phyloP scores from a whole-genome alignment of 2,888 invertebrate species.

The Pseudococcus jackbeardsleyi region DNA sequence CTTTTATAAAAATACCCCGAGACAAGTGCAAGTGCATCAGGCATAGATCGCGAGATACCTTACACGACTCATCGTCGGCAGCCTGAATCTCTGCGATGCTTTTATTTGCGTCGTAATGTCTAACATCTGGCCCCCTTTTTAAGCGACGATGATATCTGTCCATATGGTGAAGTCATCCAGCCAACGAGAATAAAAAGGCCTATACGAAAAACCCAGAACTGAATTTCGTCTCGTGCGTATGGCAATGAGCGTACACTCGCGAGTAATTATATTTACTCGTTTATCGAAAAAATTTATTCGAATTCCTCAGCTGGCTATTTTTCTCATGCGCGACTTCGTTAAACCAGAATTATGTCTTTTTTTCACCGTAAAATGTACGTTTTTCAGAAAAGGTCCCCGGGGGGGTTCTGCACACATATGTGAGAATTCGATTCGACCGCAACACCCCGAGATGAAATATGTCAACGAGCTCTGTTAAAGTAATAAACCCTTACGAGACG shows the following conservation, averaged over 20 bases:
- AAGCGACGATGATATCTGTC: not conserved
- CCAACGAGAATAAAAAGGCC: not conserved
- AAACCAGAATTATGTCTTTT: not conserved
- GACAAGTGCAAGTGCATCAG: not conserved
- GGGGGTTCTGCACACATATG: not conserved
- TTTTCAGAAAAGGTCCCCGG: not conserved
- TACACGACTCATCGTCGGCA: conserved; percentile 6
- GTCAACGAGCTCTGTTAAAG: not conserved
- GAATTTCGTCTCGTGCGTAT: not conserved
- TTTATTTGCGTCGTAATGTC: conserved; percentile 38
- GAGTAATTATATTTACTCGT: not conserved
- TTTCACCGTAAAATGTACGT: not conserved
- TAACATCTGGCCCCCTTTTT: conserved; percentile 30
- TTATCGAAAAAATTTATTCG: not conserved
- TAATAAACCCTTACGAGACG: not conserved
- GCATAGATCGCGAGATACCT: not conserved
- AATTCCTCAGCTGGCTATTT: not conserved
- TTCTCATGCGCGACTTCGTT: not conserved
- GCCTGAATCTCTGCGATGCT: conserved; percentile 13
- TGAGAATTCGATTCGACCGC: not conserved
- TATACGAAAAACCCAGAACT: not conserved
- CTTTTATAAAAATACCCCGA: conserved; percentile 29
- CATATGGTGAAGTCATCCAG: not conserved
- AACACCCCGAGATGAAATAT: not conserved
- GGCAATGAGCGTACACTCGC: not conserved